Base-by-base conservation (phyloP, 1,140 invertebrate genomes). In the Dendroctonus ponderosae region DNA sequence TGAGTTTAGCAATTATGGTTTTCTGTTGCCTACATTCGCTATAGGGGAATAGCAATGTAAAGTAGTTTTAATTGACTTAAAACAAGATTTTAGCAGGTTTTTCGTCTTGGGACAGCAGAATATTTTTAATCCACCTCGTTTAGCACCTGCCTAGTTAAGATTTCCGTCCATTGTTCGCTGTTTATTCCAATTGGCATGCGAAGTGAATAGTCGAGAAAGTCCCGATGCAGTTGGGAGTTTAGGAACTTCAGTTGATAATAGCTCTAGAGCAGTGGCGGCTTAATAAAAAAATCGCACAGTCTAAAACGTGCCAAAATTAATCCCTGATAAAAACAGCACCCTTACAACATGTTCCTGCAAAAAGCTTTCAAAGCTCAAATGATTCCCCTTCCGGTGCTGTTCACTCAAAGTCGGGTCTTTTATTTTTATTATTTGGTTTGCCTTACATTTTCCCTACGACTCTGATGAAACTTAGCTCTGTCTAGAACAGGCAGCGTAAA, bases 211-310 rank as follows among this genome's bases (percentile, higher is more conserved):
- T 59, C 63, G 15, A 56, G 44, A 59, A 66, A 58, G 58, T 59
- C 63, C 54, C 14, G 54, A 58, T 66, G 56, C 63, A 66, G 63
- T 59, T 59, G 63, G 44, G 51, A 58, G 63, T 66, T 66, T 66
- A 58, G 63, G 37, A 66, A 66, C 63, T 66, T 66, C 54, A 57
- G 63, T 54, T 66, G 63, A 58, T 66, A 66, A 66, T 66, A 66
- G 63, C 43, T 66, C 52, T 42, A 50, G 51, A 43, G 8, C 63
- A 66, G 63, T 59, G 54, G 54, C 49, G 15, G 39, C 41, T 46
- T 12, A 46, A 46, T 26, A 26, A 26, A 26, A 26, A 26, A 26
- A 26, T n/a, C 0, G n/a, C 9, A 52, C 37, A 6, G 8, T 14
- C 37, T 52, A 37, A 52, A 52, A 52, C 9, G 9, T 52, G 26